Evolutionary conservation across 2,888 invertebrate species (phyloP), one percentile per base, ranked within the genome.

Genomic region (Psylliodes chrysocephalus): DNA sequence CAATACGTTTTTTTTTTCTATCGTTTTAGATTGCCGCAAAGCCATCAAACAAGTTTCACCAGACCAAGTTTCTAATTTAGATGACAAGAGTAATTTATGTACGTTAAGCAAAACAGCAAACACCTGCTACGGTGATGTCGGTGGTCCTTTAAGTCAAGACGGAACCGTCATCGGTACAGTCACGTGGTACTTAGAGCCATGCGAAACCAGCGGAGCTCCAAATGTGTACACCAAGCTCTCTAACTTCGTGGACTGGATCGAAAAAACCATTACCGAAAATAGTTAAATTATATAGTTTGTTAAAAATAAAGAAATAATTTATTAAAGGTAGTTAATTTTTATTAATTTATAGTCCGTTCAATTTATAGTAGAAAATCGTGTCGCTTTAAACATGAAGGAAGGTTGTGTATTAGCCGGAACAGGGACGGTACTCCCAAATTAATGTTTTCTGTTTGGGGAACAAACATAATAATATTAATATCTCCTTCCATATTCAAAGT

Each of bases 141-240:
- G 86, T 1, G 86, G 86, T 10, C 71, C 87, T 5, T 79, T 85
- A 15, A 79, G 69, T 79, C 68, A 79, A 10, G 52, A 66, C 14
- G 61, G 52, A 6, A 54, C 49, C 3, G 70, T 86, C 33, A 70
- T 86, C 7, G 88, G 88, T 22, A 76, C 87, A 1, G 86, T 86
- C 0, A 87, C 87, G 0, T 87, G 86, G 86, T 86, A 86, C 0
- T 75, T 84, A 1, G 78, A 79, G 0, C 87, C 87, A 0, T 87
- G 87, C 72, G 86, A 86, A 1, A 77, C 80, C 46, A n/a, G 7
- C 4, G 85, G 85, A 2, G 84, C 85, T 1, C 87, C 87, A 0
- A 85, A 86, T 0, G 85, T 87, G 1, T 87, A 84, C 69, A 86
- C 86, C 0, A 85, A 85, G 69, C 85, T 86, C 0, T 82, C 84